These are phyloP conservation scores for Sinocyclocheilus grahami DNA, from an alignment of 2,113 vertebrate genomes.

Conservation along the genomic window DNA sequence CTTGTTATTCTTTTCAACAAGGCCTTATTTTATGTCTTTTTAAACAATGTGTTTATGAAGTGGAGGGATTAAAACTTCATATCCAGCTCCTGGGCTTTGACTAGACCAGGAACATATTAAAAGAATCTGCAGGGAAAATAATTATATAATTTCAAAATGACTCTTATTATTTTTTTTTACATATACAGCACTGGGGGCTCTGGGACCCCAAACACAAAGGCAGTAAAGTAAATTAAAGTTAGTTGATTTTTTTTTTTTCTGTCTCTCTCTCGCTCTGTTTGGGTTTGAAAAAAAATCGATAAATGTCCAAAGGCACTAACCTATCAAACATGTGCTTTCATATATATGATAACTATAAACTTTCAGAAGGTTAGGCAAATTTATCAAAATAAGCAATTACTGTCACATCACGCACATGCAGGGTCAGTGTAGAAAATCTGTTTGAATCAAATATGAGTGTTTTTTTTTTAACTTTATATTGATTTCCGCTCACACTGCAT, in stretches of 20 bases:
- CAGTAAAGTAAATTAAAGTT: background rate
- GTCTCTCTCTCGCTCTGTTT: background rate
- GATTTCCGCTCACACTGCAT: background rate
- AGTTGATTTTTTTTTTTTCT: background rate
- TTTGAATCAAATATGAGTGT: background rate
- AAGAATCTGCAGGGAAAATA: background rate
- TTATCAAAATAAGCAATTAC: background rate
- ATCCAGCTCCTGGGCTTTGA: background rate
- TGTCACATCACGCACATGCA: background rate
- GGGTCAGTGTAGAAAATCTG: background rate
- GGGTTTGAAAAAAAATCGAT: conserved; percentile 18
- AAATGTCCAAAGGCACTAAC: conserved; percentile 31
- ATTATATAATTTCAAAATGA: background rate
- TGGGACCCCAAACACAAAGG: background rate
- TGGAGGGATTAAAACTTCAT: background rate
- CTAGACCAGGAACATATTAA: background rate
- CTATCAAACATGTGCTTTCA: background rate
- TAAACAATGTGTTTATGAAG: background rate
- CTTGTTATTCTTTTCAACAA: background rate
- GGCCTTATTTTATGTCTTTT: background rate
- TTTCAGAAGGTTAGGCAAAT: background rate
- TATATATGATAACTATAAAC: background rate
- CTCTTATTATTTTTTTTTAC: background rate
- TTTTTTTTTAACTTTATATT: conserved; percentile 26
- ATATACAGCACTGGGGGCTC: background rate